Percentiles rank a stretch among this genome's conserved stretches.
Conservation (phyloP, 2,797 vertebrate genomes). For the Chelon auratus region DNA sequence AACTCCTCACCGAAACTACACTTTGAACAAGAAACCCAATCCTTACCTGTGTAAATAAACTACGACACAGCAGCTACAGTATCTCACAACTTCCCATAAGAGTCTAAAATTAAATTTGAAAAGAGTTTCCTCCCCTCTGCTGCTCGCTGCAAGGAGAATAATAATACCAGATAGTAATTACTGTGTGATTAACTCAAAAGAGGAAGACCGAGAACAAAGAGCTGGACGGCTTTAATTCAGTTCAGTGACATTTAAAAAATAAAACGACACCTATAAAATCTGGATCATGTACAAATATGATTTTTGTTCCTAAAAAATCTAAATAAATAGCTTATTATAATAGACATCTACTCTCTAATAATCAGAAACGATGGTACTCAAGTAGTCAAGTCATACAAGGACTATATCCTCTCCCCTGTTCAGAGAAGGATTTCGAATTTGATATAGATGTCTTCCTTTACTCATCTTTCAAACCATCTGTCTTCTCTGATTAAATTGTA, state of each 20-base stretch:
- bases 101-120: background rate
- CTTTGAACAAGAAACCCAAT: background rate
- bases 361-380: constrained; percentile 37
- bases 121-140: background rate
- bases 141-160: background rate
- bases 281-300: background rate
- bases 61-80: no score
- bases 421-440: background rate
- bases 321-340: constrained; percentile 68
- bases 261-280: background rate
- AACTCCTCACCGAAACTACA: no score
- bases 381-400: constrained; percentile 27
- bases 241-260: constrained; percentile 1
- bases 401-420: constrained; percentile 15
- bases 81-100: no score
- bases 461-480: no score
- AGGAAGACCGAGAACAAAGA: constrained; percentile 18
- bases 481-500: no score
- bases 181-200: constrained; percentile 1
- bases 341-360: constrained; percentile 1
- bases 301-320: background rate
- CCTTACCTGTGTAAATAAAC: no score
- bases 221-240: constrained; percentile 38
- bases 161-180: background rate
- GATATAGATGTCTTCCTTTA: no score